phyloP scores from a whole-genome alignment of 2,113 vertebrate genomes.

The Daubentonia madagascariensis region DNA sequence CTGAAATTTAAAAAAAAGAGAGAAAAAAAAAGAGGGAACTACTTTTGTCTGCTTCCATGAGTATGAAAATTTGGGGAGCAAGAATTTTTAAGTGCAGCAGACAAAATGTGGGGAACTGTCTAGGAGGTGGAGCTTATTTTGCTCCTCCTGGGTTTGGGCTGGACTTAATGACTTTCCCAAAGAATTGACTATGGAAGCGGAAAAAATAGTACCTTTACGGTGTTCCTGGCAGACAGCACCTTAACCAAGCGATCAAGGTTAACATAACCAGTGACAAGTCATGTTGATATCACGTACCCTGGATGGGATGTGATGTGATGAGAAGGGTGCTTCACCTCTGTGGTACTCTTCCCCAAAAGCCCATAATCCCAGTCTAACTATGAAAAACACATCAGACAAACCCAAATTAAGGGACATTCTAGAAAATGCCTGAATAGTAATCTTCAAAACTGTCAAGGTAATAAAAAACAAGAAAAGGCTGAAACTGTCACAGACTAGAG shows the following conservation, averaged over 20 bases:
- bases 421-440: not conserved
- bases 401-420: not conserved
- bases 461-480: not conserved
- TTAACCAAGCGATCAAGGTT: not conserved
- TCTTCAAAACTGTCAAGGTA: not conserved
- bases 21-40: not conserved
- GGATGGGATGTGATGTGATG: not conserved
- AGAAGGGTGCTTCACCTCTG: not conserved
- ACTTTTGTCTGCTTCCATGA: not conserved
- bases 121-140: not conserved
- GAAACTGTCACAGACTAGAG: not conserved
- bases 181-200: not conserved
- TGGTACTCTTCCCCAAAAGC: not conserved
- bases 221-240: not conserved
- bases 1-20: too few species aligned
- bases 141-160: not conserved
- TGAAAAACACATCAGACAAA: not conserved
- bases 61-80: not conserved
- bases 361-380: not conserved
- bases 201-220: not conserved
- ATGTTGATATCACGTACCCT: too few species aligned
- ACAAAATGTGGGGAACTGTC: not conserved
- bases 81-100: not conserved
- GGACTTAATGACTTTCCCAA: not conserved
- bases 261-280: not conserved